Evolutionary conservation across 2,888 invertebrate species (phyloP).

Genomic region (Petrolisthes manimaculis): DNA sequence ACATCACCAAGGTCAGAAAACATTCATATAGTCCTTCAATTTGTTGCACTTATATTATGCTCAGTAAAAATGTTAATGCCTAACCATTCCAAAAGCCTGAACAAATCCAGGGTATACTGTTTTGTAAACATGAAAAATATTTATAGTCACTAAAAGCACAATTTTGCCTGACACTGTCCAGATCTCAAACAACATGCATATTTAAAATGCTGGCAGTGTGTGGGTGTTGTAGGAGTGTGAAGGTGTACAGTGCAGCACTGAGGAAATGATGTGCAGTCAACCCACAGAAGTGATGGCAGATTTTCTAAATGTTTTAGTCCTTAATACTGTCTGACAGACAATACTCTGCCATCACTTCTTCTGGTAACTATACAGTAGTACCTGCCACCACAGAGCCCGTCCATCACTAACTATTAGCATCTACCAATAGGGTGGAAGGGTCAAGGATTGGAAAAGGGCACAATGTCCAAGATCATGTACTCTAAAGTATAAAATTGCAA

Average conservation of each 20-base stretch:
- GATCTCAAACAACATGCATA: neutral
- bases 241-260: neutral
- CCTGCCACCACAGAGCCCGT: slow-evolving; percentile 44
- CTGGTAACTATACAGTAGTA: neutral
- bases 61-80: neutral
- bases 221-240: neutral
- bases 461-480: neutral
- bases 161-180: too few relatives aligned
- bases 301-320: too few relatives aligned
- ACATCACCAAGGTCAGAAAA: neutral
- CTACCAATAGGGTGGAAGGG: slow-evolving; percentile 54
- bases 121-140: too few relatives aligned
- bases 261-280: neutral
- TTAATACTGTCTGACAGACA: too few relatives aligned
- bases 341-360: neutral
- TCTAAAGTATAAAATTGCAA: neutral
- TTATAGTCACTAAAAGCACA: too few relatives aligned
- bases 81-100: neutral
- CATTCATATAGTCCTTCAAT: too few relatives aligned
- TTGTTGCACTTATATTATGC: neutral
- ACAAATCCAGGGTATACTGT: too few relatives aligned
- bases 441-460: neutral
- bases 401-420: slow-evolving; percentile 42
- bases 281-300: too few relatives aligned
- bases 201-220: slow-evolving; percentile 2